Evolutionary conservation across 2,888 invertebrate genomes (phyloP).

Genomic region (Drosophila infuscata): DNA sequence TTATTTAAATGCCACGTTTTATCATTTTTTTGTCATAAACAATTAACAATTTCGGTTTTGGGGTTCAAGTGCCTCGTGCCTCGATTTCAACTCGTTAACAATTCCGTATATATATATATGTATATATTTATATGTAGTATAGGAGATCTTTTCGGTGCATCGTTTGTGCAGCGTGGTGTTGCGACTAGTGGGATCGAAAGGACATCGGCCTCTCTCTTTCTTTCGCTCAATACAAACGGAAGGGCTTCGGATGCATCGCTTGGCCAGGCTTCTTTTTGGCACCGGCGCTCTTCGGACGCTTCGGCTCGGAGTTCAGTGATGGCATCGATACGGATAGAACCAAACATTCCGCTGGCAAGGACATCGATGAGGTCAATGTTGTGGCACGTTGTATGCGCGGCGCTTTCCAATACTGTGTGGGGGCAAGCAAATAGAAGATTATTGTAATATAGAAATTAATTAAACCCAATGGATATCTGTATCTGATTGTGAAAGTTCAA

Average conservation of each 20-base stretch:
- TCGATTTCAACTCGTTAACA: slow-evolving; percentile 67
- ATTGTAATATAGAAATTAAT: slow-evolving; percentile 9
- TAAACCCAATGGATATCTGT: background rate
- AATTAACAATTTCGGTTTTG: slow-evolving; percentile 60
- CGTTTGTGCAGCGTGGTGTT: slow-evolving; percentile 35
- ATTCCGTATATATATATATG: slow-evolving; percentile 35
- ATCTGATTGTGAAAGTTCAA: background rate
- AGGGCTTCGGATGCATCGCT: slow-evolving; percentile 84
- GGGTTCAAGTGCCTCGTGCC: slow-evolving; percentile 64
- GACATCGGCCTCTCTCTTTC: background rate
- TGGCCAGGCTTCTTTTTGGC: slow-evolving; percentile 82
- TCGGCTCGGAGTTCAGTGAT: slow-evolving; percentile 83
- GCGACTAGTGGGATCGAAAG: slow-evolving; percentile 15
- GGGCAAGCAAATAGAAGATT: slow-evolving; percentile 16
- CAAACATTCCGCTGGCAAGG: slow-evolving; percentile 85
- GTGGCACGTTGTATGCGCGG: slow-evolving; percentile 84
- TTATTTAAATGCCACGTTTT: slow-evolving; percentile 80
- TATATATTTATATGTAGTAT: background rate
- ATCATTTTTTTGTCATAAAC: slow-evolving; percentile 53
- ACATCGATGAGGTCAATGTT: slow-evolving; percentile 85
- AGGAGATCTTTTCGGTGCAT: slow-evolving; percentile 55
- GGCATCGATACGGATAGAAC: slow-evolving; percentile 85
- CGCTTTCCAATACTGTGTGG: slow-evolving; percentile 83
- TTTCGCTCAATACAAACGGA: slow-evolving; percentile 82
- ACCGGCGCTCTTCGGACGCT: slow-evolving; percentile 84